Base-by-base conservation (phyloP, 2,797 vertebrate species). In the Amphiprion clarkii region DNA sequence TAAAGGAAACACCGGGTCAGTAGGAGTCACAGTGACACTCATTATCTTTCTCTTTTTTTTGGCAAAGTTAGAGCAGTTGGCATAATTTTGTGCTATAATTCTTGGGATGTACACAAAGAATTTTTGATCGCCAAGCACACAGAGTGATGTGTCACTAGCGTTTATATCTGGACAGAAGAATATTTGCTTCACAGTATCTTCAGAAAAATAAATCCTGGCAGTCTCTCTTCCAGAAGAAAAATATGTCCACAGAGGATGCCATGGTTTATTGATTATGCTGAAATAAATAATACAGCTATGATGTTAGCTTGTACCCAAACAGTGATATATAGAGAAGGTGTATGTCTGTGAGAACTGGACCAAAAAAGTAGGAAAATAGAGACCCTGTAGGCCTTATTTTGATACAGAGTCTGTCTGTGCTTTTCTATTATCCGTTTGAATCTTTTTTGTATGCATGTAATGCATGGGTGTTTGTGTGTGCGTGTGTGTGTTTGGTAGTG, bases 211-310 rank as follows among this genome's bases (percentile, higher is more conserved):
- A 86, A 93, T 93, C 78, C 81, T 74, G 74, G 71, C 79, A 89
- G 81, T 79, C 82, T 71, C 68, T 85, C 79, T 83, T 83, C 67
- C 62, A 54, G 75, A 82, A 83, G 62, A 92, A 86, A 90, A 88
- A 87, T 76, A 63, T 75, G 71, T 72, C 76, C 29, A 25, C 68
- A 53, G 76, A 89, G 57, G 76, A 85, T 81, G 80, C 60, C 74
- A 85, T 83, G 88, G 69, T 82, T 80, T 92, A 93, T 93, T 90
- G 91, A 92, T 92, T 90, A 87, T 82, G 68, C 72, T 63, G 69
- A 89, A 85, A 91, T 89, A 91, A 92, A 89, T 89, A 90, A 83
- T 81, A 88, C 69, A 83, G 60, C 73, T 76, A 85, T 88, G 79
- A 88, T 87, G 63, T 76, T 85, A 64, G 78, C 83, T 82, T 52